These are phyloP conservation scores for Gallirallus australis DNA, from an alignment of 2,797 vertebrate genomes.

Conservation along the genomic window DNA sequence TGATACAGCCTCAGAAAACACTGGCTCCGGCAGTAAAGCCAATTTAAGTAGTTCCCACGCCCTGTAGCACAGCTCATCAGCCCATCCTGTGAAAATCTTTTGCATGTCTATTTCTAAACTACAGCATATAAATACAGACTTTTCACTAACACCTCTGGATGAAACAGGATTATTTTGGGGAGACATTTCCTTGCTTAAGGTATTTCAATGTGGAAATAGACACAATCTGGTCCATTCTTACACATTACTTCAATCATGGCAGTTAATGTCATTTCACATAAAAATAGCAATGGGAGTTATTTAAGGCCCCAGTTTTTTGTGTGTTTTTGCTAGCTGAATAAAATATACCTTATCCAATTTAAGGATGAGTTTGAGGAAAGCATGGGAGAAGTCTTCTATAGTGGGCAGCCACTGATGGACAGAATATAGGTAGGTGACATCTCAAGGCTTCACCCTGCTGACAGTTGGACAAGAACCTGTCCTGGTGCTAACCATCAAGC, in stretches of 20 bases:
- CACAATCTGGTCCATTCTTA: background rate
- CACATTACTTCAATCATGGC: background rate
- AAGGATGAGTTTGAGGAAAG: background rate
- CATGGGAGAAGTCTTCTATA: background rate
- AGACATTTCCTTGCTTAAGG: background rate
- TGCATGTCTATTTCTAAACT: conserved; percentile 3
- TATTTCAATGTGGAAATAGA: background rate
- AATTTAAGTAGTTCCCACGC: background rate
- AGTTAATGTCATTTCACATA: background rate
- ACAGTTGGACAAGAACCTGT: background rate
- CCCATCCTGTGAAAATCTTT: background rate
- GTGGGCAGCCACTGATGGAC: background rate
- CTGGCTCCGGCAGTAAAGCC: background rate
- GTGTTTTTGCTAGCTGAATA: background rate
- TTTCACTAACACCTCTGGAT: conserved; percentile 34
- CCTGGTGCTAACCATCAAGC: fast-evolving
- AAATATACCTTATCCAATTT: background rate
- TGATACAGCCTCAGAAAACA: conserved; percentile 12
- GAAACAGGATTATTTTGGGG: background rate
- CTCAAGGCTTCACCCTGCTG: background rate
- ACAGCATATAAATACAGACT: background rate
- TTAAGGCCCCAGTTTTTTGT: background rate
- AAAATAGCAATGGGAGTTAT: background rate
- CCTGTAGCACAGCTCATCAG: background rate
- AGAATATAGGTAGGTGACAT: background rate